These are phyloP conservation scores for Hydriomena furcata DNA, from an alignment of 2,888 invertebrate genomes.

Conservation along the genomic window DNA sequence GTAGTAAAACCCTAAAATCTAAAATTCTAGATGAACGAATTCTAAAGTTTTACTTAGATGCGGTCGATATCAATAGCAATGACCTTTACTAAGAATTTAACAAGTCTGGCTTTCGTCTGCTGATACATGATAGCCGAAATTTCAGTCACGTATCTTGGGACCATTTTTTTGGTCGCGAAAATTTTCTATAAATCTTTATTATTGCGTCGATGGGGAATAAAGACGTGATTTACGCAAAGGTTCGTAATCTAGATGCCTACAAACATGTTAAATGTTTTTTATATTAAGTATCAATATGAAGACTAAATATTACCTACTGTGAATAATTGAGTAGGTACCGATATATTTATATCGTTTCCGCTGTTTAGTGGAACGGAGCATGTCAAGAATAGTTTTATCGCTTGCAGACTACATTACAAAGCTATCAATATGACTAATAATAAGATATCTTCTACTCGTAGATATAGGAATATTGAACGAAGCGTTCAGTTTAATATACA, in stretches of 20 bases:
- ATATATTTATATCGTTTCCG: too few relatives aligned
- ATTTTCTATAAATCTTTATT: conserved; percentile 5
- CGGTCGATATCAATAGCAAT: conserved; percentile 44
- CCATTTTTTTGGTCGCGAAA: conserved; percentile 15
- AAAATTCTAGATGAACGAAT: conserved; percentile 7
- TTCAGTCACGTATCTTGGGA: conserved; percentile 27
- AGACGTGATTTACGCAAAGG: not conserved
- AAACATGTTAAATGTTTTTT: too few relatives aligned
- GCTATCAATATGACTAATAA: conserved; percentile 3
- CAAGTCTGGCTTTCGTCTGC: conserved; percentile 38
- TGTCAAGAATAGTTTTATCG: conserved; percentile 9
- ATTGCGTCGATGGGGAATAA: not conserved
- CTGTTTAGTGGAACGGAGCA: not conserved
- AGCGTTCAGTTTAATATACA: not conserved
- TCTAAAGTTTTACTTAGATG: conserved; percentile 23
- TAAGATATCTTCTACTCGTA: not conserved
- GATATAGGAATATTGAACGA: not conserved
- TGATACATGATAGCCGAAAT: conserved; percentile 27
- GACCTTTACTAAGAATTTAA: conserved; percentile 45
- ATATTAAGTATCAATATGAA: too few relatives aligned
- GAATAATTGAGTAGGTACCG: too few relatives aligned
- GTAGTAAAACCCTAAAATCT: not conserved
- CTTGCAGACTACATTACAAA: not conserved
- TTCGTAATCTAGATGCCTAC: too few relatives aligned
- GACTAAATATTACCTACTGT: too few relatives aligned